Evolutionary conservation across 2,888 invertebrate species (phyloP).

Genomic region (Athalia circularis): DNA sequence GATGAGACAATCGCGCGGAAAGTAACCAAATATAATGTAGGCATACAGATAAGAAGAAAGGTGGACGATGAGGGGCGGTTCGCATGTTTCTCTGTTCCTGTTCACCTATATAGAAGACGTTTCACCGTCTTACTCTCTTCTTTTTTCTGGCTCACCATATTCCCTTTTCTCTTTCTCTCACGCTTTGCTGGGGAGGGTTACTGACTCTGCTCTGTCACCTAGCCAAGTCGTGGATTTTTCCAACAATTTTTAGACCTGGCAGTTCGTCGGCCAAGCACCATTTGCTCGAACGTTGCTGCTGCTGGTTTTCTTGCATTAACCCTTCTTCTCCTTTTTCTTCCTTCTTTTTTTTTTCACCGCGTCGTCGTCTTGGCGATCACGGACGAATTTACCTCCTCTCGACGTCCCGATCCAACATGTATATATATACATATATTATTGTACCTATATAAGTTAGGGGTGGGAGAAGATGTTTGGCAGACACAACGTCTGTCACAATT

Average conservation of each 20-base stretch:
- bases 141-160: background rate
- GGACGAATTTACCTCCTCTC: constrained; percentile 41
- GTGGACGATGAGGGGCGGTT: background rate
- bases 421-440: background rate
- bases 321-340: background rate
- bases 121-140: constrained; percentile 3
- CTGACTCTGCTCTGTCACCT: constrained; percentile 45
- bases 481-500: constrained; percentile 45
- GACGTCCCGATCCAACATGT: constrained; percentile 1
- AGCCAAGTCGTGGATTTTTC: constrained; percentile 47
- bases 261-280: constrained; percentile 33
- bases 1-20: constrained; percentile 11
- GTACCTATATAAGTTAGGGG: background rate
- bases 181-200: constrained; percentile 42
- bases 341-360: background rate
- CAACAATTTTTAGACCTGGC: constrained; percentile 49
- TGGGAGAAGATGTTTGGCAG: constrained; percentile 33
- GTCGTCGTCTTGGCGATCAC: constrained; percentile 19
- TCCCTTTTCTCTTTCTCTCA: constrained; percentile 6
- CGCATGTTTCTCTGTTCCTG: constrained; percentile 23
- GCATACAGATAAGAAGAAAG: too few relatives aligned
- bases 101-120: constrained; percentile 12
- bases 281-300: constrained; percentile 41
- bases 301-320: background rate
- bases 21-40: background rate